These are phyloP conservation scores for Phrynocephalus vlangalii DNA, from an alignment of 2,797 vertebrate genomes.

Conservation along the genomic window DNA sequence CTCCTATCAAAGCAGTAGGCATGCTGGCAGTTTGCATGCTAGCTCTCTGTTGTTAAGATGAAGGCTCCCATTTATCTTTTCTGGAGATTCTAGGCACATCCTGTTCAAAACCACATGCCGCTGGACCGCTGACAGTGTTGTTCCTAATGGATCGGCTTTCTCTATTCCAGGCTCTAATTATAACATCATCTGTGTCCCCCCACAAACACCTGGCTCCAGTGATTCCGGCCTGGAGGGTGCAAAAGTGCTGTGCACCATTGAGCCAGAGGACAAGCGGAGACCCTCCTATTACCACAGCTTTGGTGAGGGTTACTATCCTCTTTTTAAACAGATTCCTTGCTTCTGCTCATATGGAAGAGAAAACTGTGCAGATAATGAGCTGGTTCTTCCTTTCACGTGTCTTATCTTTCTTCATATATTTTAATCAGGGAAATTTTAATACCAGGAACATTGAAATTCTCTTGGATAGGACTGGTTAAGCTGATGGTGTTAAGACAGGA, in stretches of 20 bases:
- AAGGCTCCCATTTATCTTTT: neutral
- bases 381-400: neutral
- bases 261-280: conserved; percentile 79
- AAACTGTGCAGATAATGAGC: neutral
- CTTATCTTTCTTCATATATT: neutral
- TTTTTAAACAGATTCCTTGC: fast-evolving
- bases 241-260: conserved; percentile 86
- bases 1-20: neutral
- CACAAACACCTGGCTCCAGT: conserved; percentile 69
- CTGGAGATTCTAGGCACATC: neutral
- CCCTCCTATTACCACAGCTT: conserved; percentile 97
- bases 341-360: neutral
- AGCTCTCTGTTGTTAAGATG: neutral
- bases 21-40: neutral
- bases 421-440: neutral
- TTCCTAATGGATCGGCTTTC: conserved; percentile 10
- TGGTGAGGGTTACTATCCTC: conserved; percentile 78
- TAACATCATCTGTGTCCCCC: conserved; percentile 89
- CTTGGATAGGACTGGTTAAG: neutral
- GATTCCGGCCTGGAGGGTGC: conserved; percentile 84
- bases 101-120: neutral
- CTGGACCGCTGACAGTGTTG: neutral
- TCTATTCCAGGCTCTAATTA: conserved; percentile 84
- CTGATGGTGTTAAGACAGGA: neutral
- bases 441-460: neutral